phyloP scores from a whole-genome alignment of 1,140 invertebrate genomes.

The Drosophila oshimai region DNA sequence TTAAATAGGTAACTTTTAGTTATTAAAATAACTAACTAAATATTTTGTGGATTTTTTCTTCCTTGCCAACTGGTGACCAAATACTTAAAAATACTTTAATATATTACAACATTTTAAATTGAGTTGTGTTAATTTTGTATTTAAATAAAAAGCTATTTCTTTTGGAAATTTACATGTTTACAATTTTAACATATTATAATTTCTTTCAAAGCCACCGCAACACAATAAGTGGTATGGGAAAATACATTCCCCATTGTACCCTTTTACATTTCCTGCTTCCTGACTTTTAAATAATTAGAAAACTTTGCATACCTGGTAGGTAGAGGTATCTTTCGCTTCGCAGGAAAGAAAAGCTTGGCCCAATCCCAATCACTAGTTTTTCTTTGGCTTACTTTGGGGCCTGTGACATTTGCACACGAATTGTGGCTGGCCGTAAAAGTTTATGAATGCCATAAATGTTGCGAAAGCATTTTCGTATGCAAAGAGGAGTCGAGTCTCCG shows the following conservation, averaged over 20 bases:
- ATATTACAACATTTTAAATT: too few species aligned
- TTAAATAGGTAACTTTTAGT: background rate
- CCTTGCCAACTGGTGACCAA: too few species aligned
- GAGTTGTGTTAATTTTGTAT: too few species aligned
- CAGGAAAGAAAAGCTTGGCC: background rate
- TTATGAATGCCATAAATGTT: constrained; percentile 80
- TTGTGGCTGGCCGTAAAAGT: constrained; percentile 70
- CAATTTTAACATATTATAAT: too few species aligned
- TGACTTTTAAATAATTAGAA: constrained; percentile 26
- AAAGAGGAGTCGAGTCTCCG: too few species aligned
- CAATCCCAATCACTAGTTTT: constrained; percentile 5
- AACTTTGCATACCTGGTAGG: constrained; percentile 26
- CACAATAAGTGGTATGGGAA: background rate
- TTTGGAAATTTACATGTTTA: too few species aligned
- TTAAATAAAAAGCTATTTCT: too few species aligned
- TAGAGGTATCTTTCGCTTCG: background rate
- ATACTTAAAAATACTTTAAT: too few species aligned
- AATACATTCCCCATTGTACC: background rate
- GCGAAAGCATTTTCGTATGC: constrained; percentile 66
- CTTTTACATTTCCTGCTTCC: background rate
- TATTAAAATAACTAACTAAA: background rate
- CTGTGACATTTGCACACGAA: constrained; percentile 49
- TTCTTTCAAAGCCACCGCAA: background rate
- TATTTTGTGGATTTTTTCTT: background rate
- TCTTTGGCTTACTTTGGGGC: constrained; percentile 8